Evolutionary conservation across 2,113 vertebrate species (phyloP), one percentile per base, ranked within the genome.

Genomic region (Channa maculata): DNA sequence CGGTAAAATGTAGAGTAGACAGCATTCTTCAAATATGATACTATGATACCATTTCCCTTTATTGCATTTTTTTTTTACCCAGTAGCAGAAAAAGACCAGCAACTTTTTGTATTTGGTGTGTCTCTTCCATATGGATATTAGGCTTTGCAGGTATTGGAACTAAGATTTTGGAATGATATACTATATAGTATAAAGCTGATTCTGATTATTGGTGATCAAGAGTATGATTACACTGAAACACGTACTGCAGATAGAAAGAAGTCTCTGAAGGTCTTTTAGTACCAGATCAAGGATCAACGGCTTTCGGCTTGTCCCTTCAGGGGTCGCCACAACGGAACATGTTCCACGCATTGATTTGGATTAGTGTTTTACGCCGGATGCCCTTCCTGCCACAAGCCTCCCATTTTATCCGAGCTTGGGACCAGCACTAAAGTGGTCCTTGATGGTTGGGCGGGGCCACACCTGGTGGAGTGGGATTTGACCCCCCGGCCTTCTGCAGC

Each of bases 31-130:
- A 74, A 76, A 75, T 39, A 46, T 34, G 39, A 79, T 39, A 60
- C 70, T 37, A 7, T 41, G 14, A 69, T 59, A 38, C 44, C 36
- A n/a, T 75, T 89, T 84, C 80, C 82, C 83, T 84, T 88, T 88
- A 57, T 55, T 34, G 36, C 33, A 44, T 36, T 49, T 51, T 65
- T 52, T 33, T 64, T 41, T 41, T 41, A 71, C 1, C 6, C 50
- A 69, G 39, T 43, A 45, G 61, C 37, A 55, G 43, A 51, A 80
- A 71, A 77, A 66, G 9, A 61, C 39, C 46, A 65, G 43, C 41
- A 71, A 64, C 5, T n/a, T 50, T 65, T 55, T 38, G 39, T 24
- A 6, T 45, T 36, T 65, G 57, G 9, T 15, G 34, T 46, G 4
- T 33, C 3, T 61, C n/a, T 33, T 49, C 0, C 34, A 13, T 58